Base-by-base conservation (phyloP, 2,888 invertebrate genomes). In the Schizaphis graminum region DNA sequence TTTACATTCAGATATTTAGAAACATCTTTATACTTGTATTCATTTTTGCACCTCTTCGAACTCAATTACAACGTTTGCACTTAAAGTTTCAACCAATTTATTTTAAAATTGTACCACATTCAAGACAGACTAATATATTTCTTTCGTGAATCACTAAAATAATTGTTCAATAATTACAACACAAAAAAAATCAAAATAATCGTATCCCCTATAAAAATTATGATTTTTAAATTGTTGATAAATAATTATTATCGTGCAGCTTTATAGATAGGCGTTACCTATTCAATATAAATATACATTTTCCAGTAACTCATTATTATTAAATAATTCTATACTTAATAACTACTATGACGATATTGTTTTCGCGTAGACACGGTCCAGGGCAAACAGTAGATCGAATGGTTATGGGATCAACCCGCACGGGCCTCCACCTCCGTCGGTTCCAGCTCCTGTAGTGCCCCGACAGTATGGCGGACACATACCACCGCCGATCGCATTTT, bases 401-500 rank as follows among this genome's bases (percentile, higher is more conserved):
- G 91, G 95, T 90, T 94, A 95, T 56, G 94, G 91, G 44, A 94
- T 89, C 35, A 77, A 77, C 16, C 21, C n/a, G 16, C 89, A 93
- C 13, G 93, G 94, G 10, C 94, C 95, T 16, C 95, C 95, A 21
- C 95, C 95, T 28, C 95, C 95, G 47, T 94, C 95, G 21, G 95
- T 95, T 44, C 95, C 95, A 0, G 95, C 95, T 85, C 95, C 95
- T 16, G 95, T 95, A 89, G 95, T 95, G n/a, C 95, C 95, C 96
- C 91, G 96, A 4, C 93, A 90, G 11, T 94, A 94, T 41, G 90
- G 89, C 0, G 93, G 93, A 8, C 93, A 93, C 57, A 56, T 90
- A 28, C 93, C 89, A n/a, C 93, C 93, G 2, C 93, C 93, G 11
- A 49, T 86, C 10, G 90, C 93, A 3, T 94, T 94, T 47, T 94